Base-by-base conservation (phyloP, 2,888 invertebrate species). In the Elmis aenea region DNA sequence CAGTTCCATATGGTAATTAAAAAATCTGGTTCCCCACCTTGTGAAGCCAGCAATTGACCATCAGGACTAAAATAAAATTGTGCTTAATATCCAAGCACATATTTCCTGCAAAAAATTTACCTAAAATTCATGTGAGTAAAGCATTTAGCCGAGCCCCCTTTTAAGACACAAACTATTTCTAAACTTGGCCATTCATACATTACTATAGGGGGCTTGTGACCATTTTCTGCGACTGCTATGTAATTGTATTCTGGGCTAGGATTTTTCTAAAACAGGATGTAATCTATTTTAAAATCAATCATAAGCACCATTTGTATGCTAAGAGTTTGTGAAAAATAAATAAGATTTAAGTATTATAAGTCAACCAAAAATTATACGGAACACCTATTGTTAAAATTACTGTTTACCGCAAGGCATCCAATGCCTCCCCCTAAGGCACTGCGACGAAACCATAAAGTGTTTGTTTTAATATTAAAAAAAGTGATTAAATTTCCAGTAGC, bases 1-100 rank as follows among this genome's bases (percentile, higher is more conserved):
- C 93, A 94, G 55, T 85, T 79, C 92, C 92, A 94, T 38, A 94
- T 79, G 0, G 92, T 92, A 20, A 93, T 72, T 62, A 85, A 80
- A 60, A 81, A 89, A 63, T 94, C 93, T 0, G 93, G 93, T 42
- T 84, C 81, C 5, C 83, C 85, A 1, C 90, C 90, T 59, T 88
- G 85, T 0, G 88, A 86, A 0, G 83, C 87, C 36, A 94, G 65
- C 25, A 90, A 64, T 34, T 81, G 77, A 1, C 93, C 94, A 52
- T 85, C 81, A 2, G 84, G 81, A 57, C 90, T 92, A 59, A 8
- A 68, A 66, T n/a, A 18, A 18, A 18, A 18, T 18, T 18, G 18
- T 18, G 18, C 18, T 6, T 5, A 8, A 5, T 18, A 8, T 18
- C 18, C n/a, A n/a, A n/a, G n/a, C n/a, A n/a, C n/a, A n/a, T n/a